A percentile compares a stretch with the other conserved stretches of the same genome.
Conservation (phyloP, 2,113 vertebrate genomes). For the Protobothrops flavoviridis region DNA sequence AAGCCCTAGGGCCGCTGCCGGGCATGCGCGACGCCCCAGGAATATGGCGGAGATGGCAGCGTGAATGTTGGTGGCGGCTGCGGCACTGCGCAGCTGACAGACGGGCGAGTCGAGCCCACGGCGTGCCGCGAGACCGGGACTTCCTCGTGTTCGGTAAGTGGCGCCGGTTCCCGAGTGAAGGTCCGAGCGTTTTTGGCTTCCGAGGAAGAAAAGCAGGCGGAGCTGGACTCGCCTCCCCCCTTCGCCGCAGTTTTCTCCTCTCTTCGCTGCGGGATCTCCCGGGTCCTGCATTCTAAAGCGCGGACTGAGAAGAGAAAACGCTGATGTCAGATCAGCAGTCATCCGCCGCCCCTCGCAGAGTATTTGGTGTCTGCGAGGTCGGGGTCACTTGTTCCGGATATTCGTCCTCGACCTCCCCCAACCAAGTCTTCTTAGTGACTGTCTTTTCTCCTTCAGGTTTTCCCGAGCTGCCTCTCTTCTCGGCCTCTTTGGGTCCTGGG, state of each 20-base stretch:
- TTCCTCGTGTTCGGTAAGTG: conserved; percentile 42
- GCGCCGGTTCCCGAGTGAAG: not conserved
- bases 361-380: not conserved
- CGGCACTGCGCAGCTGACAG: conserved; percentile 42
- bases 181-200: not conserved
- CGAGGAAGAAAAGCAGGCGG: not conserved
- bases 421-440: not conserved
- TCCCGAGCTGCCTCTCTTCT: not conserved
- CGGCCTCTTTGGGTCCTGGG: not conserved
- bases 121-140: not conserved
- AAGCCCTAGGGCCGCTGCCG: conserved; percentile 61
- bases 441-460: not conserved
- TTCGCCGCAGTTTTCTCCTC: not conserved
- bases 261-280: not conserved
- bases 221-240: not conserved
- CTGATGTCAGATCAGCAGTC: not conserved
- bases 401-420: not conserved
- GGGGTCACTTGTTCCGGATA: not conserved
- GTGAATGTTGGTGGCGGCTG: conserved; percentile 40
- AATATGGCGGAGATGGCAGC: conserved; percentile 69
- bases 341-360: not conserved
- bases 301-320: not conserved
- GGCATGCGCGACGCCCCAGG: conserved; percentile 66
- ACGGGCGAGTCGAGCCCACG: conserved; percentile 1
- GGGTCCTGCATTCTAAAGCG: not conserved